Evolutionary conservation across 2,797 vertebrate species (phyloP).

Genomic region (Acanthurus tractus): DNA sequence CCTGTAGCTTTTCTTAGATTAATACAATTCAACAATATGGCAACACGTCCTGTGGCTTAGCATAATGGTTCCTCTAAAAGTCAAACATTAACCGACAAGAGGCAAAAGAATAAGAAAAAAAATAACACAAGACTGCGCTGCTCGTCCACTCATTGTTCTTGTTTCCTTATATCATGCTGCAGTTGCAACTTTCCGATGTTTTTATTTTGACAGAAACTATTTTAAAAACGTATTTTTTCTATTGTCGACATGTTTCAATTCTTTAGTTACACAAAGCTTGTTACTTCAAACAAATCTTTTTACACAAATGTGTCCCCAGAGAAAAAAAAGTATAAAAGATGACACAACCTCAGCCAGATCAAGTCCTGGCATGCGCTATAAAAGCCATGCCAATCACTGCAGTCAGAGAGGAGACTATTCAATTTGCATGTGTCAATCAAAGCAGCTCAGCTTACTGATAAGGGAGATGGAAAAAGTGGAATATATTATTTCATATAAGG

Average conservation of each 20-base stretch:
- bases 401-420: conserved; percentile 32
- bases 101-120: neutral
- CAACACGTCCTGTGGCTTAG: neutral
- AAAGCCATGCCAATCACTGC: conserved; percentile 25
- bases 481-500: conserved; percentile 24
- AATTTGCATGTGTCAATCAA: conserved; percentile 54
- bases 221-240: neutral
- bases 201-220: neutral
- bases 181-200: neutral
- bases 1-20: neutral
- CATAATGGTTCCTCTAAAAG: neutral
- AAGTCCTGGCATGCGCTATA: conserved; percentile 13
- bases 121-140: neutral
- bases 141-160: neutral
- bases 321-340: conserved; percentile 19
- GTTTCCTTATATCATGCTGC: neutral
- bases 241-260: neutral
- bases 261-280: conserved; percentile 4
- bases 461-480: neutral
- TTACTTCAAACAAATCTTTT: neutral
- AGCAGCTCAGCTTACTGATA: conserved; percentile 20
- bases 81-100: neutral
- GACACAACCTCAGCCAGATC: conserved; percentile 9
- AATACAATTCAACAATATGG: neutral
- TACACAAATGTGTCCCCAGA: neutral